phyloP scores from a whole-genome alignment of 2,888 invertebrate genomes.

The Caradrina kadenii region DNA sequence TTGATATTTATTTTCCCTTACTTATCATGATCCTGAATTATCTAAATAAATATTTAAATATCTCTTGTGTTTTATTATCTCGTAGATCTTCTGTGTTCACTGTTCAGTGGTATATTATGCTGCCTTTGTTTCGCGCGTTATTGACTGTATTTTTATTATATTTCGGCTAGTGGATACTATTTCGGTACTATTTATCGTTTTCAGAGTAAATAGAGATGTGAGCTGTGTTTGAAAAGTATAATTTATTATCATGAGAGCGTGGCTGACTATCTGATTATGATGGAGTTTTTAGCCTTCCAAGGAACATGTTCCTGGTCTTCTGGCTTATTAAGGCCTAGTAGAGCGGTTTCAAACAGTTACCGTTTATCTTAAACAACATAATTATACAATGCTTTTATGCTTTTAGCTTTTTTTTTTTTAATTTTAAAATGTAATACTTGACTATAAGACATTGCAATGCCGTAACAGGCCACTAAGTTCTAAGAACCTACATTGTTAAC shows the following conservation, averaged over 20 bases:
- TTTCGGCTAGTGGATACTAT: conserved; percentile 31
- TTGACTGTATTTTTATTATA: conserved; percentile 46
- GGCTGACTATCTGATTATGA: background rate
- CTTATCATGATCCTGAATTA: no score
- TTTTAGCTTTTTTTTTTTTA: no score
- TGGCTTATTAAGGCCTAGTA: background rate
- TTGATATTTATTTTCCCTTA: no score
- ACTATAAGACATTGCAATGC: no score
- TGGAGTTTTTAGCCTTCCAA: conserved; percentile 6
- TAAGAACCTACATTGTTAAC: no score
- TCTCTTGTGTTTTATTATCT: background rate
- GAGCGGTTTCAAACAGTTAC: background rate
- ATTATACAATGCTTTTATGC: no score
- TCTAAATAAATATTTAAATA: no score
- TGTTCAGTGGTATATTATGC: background rate
- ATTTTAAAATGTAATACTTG: no score
- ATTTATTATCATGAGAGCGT: conserved; percentile 13
- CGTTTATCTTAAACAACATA: no score
- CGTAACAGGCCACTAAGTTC: no score
- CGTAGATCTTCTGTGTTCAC: conserved; percentile 3
- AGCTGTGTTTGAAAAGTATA: conserved; percentile 13
- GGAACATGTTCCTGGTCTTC: background rate
- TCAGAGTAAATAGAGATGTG: conserved; percentile 19
- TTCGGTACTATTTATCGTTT: conserved; percentile 34
- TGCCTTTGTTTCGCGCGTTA: conserved; percentile 39